Conservation (phyloP, 2,888 invertebrate species). For the Callimorpha dominula region DNA sequence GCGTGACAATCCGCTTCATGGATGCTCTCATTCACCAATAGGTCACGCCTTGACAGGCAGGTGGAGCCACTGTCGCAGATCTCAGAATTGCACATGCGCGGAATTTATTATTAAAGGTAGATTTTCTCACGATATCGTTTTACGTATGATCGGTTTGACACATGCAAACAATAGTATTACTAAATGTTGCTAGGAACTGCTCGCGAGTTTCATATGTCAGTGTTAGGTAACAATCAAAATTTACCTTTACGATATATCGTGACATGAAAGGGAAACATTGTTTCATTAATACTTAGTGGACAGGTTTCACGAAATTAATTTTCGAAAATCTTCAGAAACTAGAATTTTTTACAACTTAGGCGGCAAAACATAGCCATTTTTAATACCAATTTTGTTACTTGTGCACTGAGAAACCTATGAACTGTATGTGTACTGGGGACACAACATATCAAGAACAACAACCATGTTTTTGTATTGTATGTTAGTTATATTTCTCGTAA, state of each 20-base stretch:
- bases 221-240: background rate
- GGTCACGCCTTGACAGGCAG: conserved; percentile 36
- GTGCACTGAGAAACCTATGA: too few relatives aligned
- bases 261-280: too few relatives aligned
- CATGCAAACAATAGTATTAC: conserved; percentile 44
- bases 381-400: too few relatives aligned
- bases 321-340: too few relatives aligned
- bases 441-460: too few relatives aligned
- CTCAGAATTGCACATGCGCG: conserved; percentile 36
- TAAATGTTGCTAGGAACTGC: conserved; percentile 12
- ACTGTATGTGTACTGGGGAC: too few relatives aligned
- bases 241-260: background rate
- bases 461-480: too few relatives aligned
- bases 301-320: too few relatives aligned
- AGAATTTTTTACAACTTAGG: too few relatives aligned
- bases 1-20: conserved; percentile 26
- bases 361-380: too few relatives aligned
- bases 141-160: conserved; percentile 17
- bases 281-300: too few relatives aligned
- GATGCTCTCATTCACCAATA: conserved; percentile 26
- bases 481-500: too few relatives aligned
- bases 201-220: background rate
- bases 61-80: conserved; percentile 38
- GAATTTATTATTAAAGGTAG: conserved; percentile 36
- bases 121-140: conserved; percentile 44